These are phyloP conservation scores for Xylota segnis DNA, from an alignment of 2,888 invertebrate genomes.

Conservation along the genomic window DNA sequence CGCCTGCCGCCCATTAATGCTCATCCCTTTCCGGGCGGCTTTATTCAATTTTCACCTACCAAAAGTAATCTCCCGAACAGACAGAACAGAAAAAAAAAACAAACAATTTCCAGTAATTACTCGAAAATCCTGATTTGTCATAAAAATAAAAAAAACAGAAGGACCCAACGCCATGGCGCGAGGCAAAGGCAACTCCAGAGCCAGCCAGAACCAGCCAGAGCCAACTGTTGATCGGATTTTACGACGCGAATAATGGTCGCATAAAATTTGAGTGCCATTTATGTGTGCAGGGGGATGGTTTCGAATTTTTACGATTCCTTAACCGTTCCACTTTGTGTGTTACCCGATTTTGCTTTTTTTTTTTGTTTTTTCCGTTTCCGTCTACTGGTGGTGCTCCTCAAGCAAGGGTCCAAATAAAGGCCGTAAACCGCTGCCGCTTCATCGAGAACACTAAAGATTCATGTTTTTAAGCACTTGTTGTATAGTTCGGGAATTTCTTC, in stretches of 20 bases:
- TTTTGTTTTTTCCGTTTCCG: conserved; percentile 22
- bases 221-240: conserved; percentile 84
- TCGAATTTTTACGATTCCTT: conserved; percentile 75
- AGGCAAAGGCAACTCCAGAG: conserved; percentile 44
- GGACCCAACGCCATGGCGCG: conserved; percentile 22
- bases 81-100: conserved; percentile 32
- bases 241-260: conserved; percentile 83
- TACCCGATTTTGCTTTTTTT: conserved; percentile 30
- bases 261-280: conserved; percentile 83
- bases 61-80: conserved; percentile 66
- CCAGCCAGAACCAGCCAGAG: conserved; percentile 77
- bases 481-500: conserved; percentile 60
- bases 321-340: conserved; percentile 69
- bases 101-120: conserved; percentile 78
- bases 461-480: conserved; percentile 72
- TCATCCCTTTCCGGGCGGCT: conserved; percentile 45
- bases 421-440: conserved; percentile 42
- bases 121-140: conserved; percentile 79
- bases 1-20: conserved; percentile 22
- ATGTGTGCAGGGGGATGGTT: conserved; percentile 59
- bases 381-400: conserved; percentile 22
- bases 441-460: conserved; percentile 62
- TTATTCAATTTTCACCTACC: conserved; percentile 74
- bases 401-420: conserved; percentile 44
- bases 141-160: conserved; percentile 77